Base-by-base conservation (phyloP, 2,113 vertebrate genomes). In the Hyperopisus bebe region DNA sequence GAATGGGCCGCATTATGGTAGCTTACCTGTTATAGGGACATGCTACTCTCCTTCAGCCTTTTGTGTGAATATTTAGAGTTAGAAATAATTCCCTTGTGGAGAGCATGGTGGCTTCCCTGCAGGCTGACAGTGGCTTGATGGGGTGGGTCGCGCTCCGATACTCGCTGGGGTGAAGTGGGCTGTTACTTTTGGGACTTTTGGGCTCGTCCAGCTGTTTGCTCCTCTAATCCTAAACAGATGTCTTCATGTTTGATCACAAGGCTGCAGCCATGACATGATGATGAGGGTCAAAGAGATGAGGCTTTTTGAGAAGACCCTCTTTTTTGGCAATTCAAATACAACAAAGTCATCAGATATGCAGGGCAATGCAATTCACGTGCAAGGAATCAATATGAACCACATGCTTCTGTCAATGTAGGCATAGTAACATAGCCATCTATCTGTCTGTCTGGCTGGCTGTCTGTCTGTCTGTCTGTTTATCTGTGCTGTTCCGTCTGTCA, bases 141-240 rank as follows among this genome's bases (percentile, higher is more conserved):
- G 42, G 35, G 42, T 9, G 4, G 82, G 82, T 47, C 42, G 82
- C 1, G 31, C 48, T n/a, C 82, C 5, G 44, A 10, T n/a, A 47
- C 84, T 50, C n/a, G 13, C 47, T 31, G 84, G 77, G 77, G 77
- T 82, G 77, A 84, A 24, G 82, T 24, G 82, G 42, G 17, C 50
- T 27, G 4, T 35, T 42, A 51, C 47, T 46, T 27, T 50, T 10
- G 15, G 85, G 82, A 51, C n/a, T 46, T 27, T 50, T 4, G 15
- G 48, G 44, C 42, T 86, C 47, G 46, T 86, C 66, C 77, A 89
- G 88, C 88, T 83, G 74, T 83, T 55, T 21, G 46, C 53, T 50
- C 48, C 48, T 13, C 50, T 89, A 83, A 89, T 13, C 5, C 50
- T 80, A 27, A 89, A 83, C 88, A 89, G 88, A 53, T 89, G 88